Evolutionary conservation across 2,797 vertebrate genomes (phyloP).

Genomic region (Acanthurus leucopareius): DNA sequence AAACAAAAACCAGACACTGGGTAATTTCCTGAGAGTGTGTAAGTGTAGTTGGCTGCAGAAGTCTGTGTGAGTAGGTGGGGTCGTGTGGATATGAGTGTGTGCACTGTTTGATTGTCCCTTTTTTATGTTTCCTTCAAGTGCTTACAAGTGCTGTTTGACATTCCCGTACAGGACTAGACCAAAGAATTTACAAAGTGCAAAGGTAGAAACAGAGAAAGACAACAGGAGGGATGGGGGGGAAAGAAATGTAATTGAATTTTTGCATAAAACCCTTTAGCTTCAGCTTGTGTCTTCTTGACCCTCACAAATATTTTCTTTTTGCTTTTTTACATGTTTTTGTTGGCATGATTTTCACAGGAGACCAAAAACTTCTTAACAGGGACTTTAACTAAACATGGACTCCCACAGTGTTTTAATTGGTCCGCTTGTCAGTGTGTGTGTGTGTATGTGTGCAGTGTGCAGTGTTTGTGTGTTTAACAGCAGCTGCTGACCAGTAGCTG

Average conservation of each 20-base stretch:
- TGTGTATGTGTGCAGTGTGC: conserved; percentile 20
- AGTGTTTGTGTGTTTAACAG: conserved; percentile 29
- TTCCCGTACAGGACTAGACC: conserved; percentile 55
- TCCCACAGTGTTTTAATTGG: conserved; percentile 25
- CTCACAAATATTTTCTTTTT: conserved; percentile 22
- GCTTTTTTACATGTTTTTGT: not conserved
- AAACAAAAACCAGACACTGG: conserved; percentile 67
- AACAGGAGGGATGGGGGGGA: not conserved
- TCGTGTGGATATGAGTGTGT: conserved; percentile 10
- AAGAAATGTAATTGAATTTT: conserved; percentile 19
- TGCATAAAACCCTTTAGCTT: conserved; percentile 28
- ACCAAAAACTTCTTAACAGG: conserved; percentile 17
- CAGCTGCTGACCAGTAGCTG: conserved; percentile 68
- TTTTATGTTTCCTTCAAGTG: conserved; percentile 55
- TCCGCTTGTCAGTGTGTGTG: conserved; percentile 9
- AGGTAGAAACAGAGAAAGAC: not conserved
- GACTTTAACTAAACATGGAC: conserved; percentile 31
- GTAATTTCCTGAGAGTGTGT: conserved; percentile 72
- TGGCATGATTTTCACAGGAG: conserved; percentile 22
- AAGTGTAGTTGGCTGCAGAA: conserved; percentile 20
- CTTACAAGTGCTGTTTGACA: conserved; percentile 68
- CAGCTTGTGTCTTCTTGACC: conserved; percentile 7
- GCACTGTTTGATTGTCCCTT: conserved; percentile 34
- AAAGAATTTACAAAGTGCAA: conserved; percentile 17
- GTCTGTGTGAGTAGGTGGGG: conserved; percentile 20